These are phyloP conservation scores for Chaetodon trifascialis DNA, from an alignment of 2,113 vertebrate species.

Conservation along the genomic window DNA sequence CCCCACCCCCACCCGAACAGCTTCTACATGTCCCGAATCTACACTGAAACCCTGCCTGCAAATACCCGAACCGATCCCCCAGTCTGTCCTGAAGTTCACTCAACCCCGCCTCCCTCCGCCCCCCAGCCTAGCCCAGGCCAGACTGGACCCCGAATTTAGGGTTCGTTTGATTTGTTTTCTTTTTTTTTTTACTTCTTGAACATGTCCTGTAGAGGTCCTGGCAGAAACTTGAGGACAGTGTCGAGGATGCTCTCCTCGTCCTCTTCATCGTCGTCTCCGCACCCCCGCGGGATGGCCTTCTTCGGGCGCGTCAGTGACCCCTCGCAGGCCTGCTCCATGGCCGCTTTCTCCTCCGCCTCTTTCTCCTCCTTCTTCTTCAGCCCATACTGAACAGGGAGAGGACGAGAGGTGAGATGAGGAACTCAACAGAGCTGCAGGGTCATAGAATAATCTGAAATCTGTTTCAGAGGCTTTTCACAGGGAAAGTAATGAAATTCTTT, in stretches of 20 bases:
- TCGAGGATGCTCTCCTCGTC: slow-evolving; percentile 98
- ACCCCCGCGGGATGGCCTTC: slow-evolving; percentile 95
- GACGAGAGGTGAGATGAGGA: not conserved
- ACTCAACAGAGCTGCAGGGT: too few species aligned
- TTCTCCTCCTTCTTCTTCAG: slow-evolving; percentile 99
- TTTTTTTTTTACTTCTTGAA: slow-evolving; percentile 94
- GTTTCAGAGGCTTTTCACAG: too few species aligned
- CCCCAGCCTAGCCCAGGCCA: slow-evolving; percentile 59
- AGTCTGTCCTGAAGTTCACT: not conserved
- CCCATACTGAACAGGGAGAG: slow-evolving; percentile 87
- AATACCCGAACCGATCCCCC: not conserved
- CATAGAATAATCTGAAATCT: too few species aligned
- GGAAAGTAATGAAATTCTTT: too few species aligned
- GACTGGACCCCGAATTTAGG: slow-evolving; percentile 55
- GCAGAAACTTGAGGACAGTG: slow-evolving; percentile 98
- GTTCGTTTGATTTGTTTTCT: slow-evolving; percentile 53
- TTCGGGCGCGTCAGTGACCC: slow-evolving; percentile 97
- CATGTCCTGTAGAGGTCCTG: slow-evolving; percentile 98
- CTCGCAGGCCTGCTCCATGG: slow-evolving; percentile 96
- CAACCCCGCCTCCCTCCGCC: slow-evolving; percentile 61
- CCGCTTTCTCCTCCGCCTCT: slow-evolving; percentile 97
- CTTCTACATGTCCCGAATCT: slow-evolving; percentile 7
- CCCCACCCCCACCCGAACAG: slow-evolving; percentile 9
- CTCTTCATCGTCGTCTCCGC: slow-evolving; percentile 94
- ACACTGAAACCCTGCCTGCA: slow-evolving; percentile 15